Percentiles rank a stretch among this genome's conserved stretches.
phyloP scores from a whole-genome alignment of 1,140 invertebrate species.

The Lethrus apterus region DNA sequence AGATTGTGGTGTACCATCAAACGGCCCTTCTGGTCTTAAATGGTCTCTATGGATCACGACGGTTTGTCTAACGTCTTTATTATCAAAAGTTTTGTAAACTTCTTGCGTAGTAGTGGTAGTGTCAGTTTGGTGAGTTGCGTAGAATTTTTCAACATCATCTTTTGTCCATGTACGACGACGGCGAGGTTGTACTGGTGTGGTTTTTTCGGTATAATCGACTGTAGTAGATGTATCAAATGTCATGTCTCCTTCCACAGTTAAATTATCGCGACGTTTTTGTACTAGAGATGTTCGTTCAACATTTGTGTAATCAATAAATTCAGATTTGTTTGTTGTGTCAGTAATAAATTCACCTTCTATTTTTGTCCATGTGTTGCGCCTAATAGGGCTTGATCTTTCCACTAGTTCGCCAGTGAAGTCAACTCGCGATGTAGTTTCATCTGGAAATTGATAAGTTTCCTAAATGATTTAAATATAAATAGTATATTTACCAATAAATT shows the following conservation, averaged over 20 bases:
- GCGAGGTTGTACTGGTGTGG: slow-evolving; percentile 44
- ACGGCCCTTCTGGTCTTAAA: slow-evolving; percentile 49
- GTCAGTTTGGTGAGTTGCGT: slow-evolving; percentile 49
- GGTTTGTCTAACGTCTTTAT: slow-evolving; percentile 42
- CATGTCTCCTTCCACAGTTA: slow-evolving; percentile 57
- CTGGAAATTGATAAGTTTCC: slow-evolving; percentile 36
- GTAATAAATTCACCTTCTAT: slow-evolving; percentile 63
- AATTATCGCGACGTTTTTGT: slow-evolving; percentile 54
- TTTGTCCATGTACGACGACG: slow-evolving; percentile 60
- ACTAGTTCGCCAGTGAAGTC: slow-evolving; percentile 58
- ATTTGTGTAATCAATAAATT: slow-evolving; percentile 55
- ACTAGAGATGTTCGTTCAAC: slow-evolving; percentile 52
- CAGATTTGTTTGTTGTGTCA: slow-evolving; percentile 57
- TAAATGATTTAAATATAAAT: slow-evolving; percentile 3
- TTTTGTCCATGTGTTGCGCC: slow-evolving; percentile 77
- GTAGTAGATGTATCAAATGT: slow-evolving; percentile 55
- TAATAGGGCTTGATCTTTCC: slow-evolving; percentile 58
- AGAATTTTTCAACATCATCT: slow-evolving; percentile 59
- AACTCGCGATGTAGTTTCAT: slow-evolving; percentile 54
- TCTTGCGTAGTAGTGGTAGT: slow-evolving; percentile 50
- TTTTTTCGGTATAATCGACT: slow-evolving; percentile 52
- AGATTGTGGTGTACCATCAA: slow-evolving; percentile 44
- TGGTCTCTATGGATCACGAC: slow-evolving; percentile 47
- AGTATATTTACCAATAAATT: slow-evolving; percentile 42
- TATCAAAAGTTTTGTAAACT: slow-evolving; percentile 46